phyloP scores from a whole-genome alignment of 2,113 vertebrate genomes.

The Engystomops pustulosus region DNA sequence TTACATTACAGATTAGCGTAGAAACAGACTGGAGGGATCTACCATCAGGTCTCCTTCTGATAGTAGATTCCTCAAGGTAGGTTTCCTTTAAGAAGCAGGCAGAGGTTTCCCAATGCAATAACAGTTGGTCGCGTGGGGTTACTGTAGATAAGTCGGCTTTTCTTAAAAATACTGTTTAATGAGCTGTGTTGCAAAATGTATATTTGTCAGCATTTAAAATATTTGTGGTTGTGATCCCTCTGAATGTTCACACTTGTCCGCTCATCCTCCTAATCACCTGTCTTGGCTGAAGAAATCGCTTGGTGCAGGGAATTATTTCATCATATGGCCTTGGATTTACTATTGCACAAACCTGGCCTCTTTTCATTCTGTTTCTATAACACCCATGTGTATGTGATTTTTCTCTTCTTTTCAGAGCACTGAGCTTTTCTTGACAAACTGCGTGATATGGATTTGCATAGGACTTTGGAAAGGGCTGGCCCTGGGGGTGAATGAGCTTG shows the following conservation, averaged over 20 bases:
- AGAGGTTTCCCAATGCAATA: too few species aligned
- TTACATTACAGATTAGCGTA: too few species aligned
- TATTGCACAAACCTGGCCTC: neutral
- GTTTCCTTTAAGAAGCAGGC: too few species aligned
- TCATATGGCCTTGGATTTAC: neutral
- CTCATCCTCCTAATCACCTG: neutral
- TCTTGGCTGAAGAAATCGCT: neutral
- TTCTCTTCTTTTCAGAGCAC: slow-evolving; percentile 8
- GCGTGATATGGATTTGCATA: slow-evolving; percentile 39
- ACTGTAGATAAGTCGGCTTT: too few species aligned
- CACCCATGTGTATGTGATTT: slow-evolving; percentile 16
- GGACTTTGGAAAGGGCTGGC: slow-evolving; percentile 31
- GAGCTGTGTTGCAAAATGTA: neutral
- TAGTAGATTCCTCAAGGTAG: too few species aligned
- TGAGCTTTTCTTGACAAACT: slow-evolving; percentile 37
- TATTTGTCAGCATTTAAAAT: too few species aligned
- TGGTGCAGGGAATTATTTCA: neutral
- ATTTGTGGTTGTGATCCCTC: neutral
- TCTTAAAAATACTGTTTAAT: neutral
- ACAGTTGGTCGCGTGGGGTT: too few species aligned
- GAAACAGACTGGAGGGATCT: too few species aligned
- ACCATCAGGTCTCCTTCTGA: too few species aligned
- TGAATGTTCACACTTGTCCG: neutral
- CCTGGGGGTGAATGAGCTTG: slow-evolving; percentile 44
- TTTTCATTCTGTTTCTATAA: slow-evolving; percentile 1